Base-by-base conservation (phyloP, 1,140 invertebrate species). In the Eumaeus atala region DNA sequence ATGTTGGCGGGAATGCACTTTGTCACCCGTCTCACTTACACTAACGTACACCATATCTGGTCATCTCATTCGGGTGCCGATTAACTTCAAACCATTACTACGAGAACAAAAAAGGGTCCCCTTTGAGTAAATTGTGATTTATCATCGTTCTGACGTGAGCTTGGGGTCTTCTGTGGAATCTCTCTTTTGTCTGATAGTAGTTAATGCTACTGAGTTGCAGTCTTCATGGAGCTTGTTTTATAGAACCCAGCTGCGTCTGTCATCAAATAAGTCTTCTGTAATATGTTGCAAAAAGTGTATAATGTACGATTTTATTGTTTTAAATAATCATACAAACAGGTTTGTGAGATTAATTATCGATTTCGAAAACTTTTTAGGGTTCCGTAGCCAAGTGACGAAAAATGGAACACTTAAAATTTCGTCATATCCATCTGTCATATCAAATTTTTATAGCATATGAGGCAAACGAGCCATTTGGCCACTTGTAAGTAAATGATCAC, bases 81-180 rank as follows among this genome's bases (percentile, higher is more conserved):
- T 84, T 84, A 82, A 79, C 77, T 64, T 79, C 70, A 82, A 81
- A 78, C 81, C 80, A 84, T 87, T 84, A 84, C 81, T 64, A 57
- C 54, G 73, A 84, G 84, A 87, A 87, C 84, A 87, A 87, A 87
- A 87, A 87, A 84, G 72, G 82, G 80, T 84, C 79, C 84, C 84
- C 84, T 87, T 82, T 83, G 78, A 82, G 70, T 71, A 87, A 87
- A 84, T 84, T 59, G 81, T 81, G 82, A 87, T 87, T 83, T 84
- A 87, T 87, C 84, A 87, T 87, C 81, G 70, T 58, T 69, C 71
- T 87, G 84, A 87, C 84, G 72, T 73, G 67, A 70, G 71, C 71
- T 67, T 74, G 68, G 84, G 84, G 81, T 74, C 77, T 70, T 74
- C 63, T 68, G 54, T 53, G 44, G 59, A 63, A 68, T 62, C 74